Percentiles rank a stretch among this genome's conserved stretches.
Conservation (phyloP, 2,113 vertebrate genomes). For the Nycticorax nycticorax region DNA sequence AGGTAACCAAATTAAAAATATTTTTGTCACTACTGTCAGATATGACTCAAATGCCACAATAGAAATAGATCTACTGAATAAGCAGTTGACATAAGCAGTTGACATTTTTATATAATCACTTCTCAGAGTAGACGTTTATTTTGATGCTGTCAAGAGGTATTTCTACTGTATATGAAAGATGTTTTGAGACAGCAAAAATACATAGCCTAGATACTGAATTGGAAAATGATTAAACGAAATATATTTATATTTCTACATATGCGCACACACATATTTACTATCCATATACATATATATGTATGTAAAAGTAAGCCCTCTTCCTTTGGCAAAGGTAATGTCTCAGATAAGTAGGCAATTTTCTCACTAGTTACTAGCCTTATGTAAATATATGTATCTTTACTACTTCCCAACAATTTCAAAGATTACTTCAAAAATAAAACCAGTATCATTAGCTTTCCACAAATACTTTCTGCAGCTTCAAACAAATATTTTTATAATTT, state of each 20-base stretch:
- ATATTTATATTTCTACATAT: background rate
- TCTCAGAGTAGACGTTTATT: background rate
- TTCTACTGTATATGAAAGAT: background rate
- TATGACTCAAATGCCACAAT: conserved; percentile 26
- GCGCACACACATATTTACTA: background rate
- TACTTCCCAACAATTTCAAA: background rate
- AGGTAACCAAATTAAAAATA: background rate
- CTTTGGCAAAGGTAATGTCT: background rate
- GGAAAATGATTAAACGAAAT: background rate
- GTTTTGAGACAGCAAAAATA: background rate
- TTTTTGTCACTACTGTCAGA: background rate
- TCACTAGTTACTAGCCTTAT: background rate
- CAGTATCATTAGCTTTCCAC: background rate
- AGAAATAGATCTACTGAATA: conserved; percentile 7
- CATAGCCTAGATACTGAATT: background rate
- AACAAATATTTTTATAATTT: background rate
- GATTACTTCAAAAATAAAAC: background rate
- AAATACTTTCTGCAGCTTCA: background rate
- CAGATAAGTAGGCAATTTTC: background rate
- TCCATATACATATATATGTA: background rate
- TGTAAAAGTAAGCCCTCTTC: background rate
- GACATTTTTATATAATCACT: background rate
- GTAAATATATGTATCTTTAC: background rate
- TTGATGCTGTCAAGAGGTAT: background rate
- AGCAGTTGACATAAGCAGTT: background rate